These are phyloP conservation scores for Lagopus leucura DNA, from an alignment of 2,113 vertebrate species.

Conservation along the genomic window DNA sequence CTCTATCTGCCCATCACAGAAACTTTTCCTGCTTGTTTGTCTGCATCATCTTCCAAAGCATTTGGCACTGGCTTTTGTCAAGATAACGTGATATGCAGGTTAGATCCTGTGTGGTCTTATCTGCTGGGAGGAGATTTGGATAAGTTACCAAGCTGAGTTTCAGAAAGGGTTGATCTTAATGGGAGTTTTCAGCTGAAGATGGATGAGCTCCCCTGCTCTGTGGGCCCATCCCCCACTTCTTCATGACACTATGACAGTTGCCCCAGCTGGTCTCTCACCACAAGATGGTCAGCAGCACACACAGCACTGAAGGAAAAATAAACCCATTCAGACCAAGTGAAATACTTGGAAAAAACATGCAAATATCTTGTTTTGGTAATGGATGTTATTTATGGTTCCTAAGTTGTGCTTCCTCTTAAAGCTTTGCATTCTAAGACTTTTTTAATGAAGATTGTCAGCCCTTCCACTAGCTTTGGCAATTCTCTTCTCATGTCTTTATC, in stretches of 20 bases:
- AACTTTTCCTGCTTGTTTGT: constrained; percentile 39
- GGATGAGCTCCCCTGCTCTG: constrained; percentile 60
- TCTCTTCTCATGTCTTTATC: not conserved
- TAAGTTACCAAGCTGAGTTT: constrained; percentile 54
- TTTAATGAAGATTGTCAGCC: constrained; percentile 14
- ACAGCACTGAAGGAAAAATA: constrained; percentile 67
- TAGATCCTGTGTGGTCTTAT: constrained; percentile 47
- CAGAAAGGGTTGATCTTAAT: not conserved
- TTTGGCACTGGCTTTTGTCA: not conserved
- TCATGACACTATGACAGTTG: constrained; percentile 31
- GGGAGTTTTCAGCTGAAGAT: constrained; percentile 62
- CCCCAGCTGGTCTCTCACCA: constrained; percentile 16
- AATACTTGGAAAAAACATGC: constrained; percentile 51
- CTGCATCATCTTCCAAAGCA: not conserved
- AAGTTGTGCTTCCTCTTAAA: constrained; percentile 43
- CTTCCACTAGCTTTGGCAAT: constrained; percentile 2
- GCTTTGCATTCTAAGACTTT: constrained; percentile 6
- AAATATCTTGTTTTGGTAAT: not conserved
- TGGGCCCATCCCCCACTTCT: constrained; percentile 26
- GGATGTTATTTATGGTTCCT: not conserved
- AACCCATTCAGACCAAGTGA: constrained; percentile 51
- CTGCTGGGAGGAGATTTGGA: not conserved
- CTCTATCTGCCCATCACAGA: not conserved
- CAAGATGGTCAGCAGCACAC: constrained; percentile 27
- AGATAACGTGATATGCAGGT: not conserved